Evolutionary conservation across 2,113 vertebrate genomes (phyloP).

Genomic region (Cnemophilus loriae): DNA sequence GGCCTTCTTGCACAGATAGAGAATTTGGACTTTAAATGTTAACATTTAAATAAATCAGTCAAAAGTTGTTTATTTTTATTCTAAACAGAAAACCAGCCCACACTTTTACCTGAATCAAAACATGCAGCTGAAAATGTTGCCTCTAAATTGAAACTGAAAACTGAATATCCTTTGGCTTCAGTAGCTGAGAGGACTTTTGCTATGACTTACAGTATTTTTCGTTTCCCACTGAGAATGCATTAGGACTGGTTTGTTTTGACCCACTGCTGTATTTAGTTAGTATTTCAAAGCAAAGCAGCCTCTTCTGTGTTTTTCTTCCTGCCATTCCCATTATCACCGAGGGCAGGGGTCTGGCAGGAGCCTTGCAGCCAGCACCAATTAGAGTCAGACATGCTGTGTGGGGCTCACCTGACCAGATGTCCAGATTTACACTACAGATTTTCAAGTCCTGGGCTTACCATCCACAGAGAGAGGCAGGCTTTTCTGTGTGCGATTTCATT

Average conservation of each 20-base stretch:
- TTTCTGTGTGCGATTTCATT: background rate
- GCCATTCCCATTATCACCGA: background rate
- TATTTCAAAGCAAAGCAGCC: background rate
- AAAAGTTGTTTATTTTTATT: background rate
- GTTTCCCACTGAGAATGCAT: background rate
- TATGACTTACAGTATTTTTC: background rate
- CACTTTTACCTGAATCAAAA: background rate
- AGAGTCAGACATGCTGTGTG: background rate
- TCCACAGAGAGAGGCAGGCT: background rate
- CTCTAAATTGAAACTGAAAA: background rate
- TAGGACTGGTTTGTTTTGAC: background rate
- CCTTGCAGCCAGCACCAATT: background rate
- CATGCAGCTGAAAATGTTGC: background rate
- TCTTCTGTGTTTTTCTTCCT: background rate
- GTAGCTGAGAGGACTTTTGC: background rate
- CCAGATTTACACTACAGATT: background rate
- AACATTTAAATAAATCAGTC: background rate
- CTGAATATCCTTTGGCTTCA: background rate
- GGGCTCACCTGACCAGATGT: background rate
- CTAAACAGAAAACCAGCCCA: background rate
- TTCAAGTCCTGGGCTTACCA: background rate
- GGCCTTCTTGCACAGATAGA: background rate
- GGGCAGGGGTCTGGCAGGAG: background rate
- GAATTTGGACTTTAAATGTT: background rate
- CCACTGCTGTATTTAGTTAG: background rate